Base-by-base conservation (phyloP, 1,140 invertebrate species). In the Charaxes varanes region DNA sequence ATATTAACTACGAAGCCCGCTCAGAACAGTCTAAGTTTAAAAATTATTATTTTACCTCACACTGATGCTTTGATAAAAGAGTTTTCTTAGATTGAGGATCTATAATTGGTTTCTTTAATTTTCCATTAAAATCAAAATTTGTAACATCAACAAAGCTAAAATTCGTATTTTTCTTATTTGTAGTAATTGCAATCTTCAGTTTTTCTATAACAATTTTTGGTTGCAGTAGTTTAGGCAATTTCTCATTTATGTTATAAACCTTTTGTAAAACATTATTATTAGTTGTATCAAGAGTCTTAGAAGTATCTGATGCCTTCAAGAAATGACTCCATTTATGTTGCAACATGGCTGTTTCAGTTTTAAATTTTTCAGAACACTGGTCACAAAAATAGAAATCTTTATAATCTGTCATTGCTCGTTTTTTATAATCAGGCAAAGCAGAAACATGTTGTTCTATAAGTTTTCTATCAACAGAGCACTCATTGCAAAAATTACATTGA, bases 281-380 rank as follows among this genome's bases (percentile, higher is more conserved):
- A 11, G 15, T n/a, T n/a, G n/a, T n/a, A n/a, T n/a, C n/a, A n/a
- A n/a, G n/a, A n/a, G n/a, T n/a, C n/a, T n/a, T n/a, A n/a, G n/a
- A n/a, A n/a, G n/a, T n/a, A n/a, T n/a, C n/a, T n/a, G n/a, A n/a
- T n/a, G n/a, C n/a, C n/a, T 62, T 66, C 3, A 71, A 37, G 41
- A 62, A 71, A 32, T 79, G 78, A 2, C 58, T 47, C 71, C 69
- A 82, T 35, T 79, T 79, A 28, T 82, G 74, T 17, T 71, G 55
- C 1, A 78, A 13, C 64, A 78, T 70, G 2, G 65, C 55, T 0
- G 58, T 62, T 46, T 79, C 72, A 0, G 56, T 62, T 6, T 53
- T 59, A 55, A 78, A 79, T 24, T 69, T 70, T 10, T 61, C 58
- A 10, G 50, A 37, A 14, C 74, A 76, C 11, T 73, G 62, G 31